Conservation (phyloP, 2,888 invertebrate genomes). For the Ophioninae sp. region DNA sequence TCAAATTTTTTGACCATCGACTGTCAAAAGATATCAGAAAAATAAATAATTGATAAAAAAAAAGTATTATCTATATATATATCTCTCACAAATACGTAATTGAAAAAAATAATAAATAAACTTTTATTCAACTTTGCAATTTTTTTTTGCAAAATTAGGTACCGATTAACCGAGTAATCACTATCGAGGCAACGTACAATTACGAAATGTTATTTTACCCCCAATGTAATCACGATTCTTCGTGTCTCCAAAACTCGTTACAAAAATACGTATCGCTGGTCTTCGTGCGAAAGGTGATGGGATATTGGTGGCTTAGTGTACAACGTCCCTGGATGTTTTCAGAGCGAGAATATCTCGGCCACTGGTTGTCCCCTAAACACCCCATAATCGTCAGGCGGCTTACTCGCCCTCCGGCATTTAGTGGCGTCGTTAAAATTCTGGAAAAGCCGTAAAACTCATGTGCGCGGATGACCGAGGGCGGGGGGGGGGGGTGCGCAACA, state of each 20-base stretch:
- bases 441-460: constrained; percentile 77
- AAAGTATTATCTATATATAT: no score
- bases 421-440: constrained; percentile 79
- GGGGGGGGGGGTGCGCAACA: background rate
- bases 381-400: constrained; percentile 67
- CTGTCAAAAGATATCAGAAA: no score
- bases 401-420: constrained; percentile 68
- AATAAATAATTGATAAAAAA: no score
- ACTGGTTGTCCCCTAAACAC: constrained; percentile 66
- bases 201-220: no score
- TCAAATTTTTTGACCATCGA: no score
- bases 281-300: constrained; percentile 11
- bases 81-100: no score
- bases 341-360: constrained; percentile 58
- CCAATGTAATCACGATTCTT: no score
- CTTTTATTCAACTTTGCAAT: no score
- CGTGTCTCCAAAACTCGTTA: background rate
- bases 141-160: no score
- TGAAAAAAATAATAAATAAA: no score
- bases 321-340: constrained; percentile 47
- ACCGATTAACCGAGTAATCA: no score
- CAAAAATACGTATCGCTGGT: background rate
- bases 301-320: constrained; percentile 25
- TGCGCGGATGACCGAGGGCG: constrained; percentile 44
- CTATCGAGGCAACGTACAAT: no score